Evolutionary conservation across 2,888 invertebrate species (phyloP), one percentile per base, ranked within the genome.

Genomic region (Silvanus unidentatus): DNA sequence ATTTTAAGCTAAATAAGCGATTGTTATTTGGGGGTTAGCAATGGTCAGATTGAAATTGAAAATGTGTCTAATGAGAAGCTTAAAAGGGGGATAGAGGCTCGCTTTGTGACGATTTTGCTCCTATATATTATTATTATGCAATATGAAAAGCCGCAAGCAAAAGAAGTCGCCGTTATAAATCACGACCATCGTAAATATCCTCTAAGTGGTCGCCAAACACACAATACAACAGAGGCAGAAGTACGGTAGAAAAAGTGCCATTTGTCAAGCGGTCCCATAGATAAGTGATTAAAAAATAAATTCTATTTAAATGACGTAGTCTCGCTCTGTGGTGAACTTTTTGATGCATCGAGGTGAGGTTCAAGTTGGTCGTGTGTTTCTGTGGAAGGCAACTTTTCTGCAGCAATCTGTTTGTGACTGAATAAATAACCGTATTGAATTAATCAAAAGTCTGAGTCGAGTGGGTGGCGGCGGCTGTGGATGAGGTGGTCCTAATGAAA

Each of bases 301-400:
- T 37, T 16, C 32, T 13, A 37, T 37, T 37, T 37, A 37, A 37
- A 37, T 37, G 12, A 13, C 9, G 5, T 37, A 5, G 32, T n/a
- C 3, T n/a, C 3, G 28, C 28, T 35, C 15, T 37, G 3, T 32
- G 5, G n/a, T 9, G 37, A 16, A 16, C 3, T 15, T 37, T 37
- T 37, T 64, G 64, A 64, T 59, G 59, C 55, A 64, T 64, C 52
- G 58, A 55, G 63, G 63, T 59, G 46, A 50, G 48, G 63, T 62
- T 62, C 60, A 60, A 56, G 57, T 42, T 48, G 51, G 60, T 53
- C 49, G 52, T 64, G 52, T 53, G 55, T 64, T 53, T 55, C 55
- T 60, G 62, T 52, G 14, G 2, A 6, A 6, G 37, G 16, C 14
- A 13, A 32, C 32, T 32, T 32, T 3, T 32, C 13, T 32, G 13